A percentile compares a stretch with the other conserved stretches of the same genome.
Evolutionary conservation across 2,888 invertebrate genomes (phyloP).

Genomic region (Ypsolopha scabrella): DNA sequence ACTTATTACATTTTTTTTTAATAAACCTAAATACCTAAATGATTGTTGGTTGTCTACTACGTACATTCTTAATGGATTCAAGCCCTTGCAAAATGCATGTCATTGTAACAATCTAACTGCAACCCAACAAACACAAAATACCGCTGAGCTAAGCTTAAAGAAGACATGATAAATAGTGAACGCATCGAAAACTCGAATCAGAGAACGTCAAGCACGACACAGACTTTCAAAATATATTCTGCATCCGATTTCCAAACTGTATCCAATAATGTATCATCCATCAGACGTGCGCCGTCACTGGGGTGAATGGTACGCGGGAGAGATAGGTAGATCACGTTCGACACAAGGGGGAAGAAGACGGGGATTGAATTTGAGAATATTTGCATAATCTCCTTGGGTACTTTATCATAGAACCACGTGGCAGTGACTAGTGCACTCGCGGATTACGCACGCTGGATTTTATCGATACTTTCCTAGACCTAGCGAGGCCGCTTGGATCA

Average conservation of each 20-base stretch:
- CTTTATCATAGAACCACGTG: constrained; percentile 71
- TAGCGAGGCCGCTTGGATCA: no score
- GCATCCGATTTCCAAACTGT: constrained; percentile 65
- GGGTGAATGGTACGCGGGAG: constrained; percentile 36
- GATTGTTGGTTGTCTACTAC: no score
- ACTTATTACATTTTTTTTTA: no score
- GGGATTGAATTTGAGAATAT: constrained; percentile 51
- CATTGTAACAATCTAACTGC: no score
- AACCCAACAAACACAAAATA: no score
- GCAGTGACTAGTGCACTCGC: constrained; percentile 67
- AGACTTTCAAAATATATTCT: constrained; percentile 48
- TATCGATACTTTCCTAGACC: constrained; percentile 30
- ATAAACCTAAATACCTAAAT: no score
- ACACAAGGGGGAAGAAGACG: constrained; percentile 31
- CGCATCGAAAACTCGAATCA: constrained; percentile 10
- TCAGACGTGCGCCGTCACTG: constrained; percentile 54
- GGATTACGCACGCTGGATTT: constrained; percentile 59
- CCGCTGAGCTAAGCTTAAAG: no score
- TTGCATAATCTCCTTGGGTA: constrained; percentile 68
- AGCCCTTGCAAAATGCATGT: no score
- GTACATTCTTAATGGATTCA: no score
- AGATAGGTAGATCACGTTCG: constrained; percentile 23
- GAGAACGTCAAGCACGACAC: constrained; percentile 22
- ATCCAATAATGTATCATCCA: constrained; percentile 70
- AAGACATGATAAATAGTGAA: neutral